These are phyloP conservation scores for Luffia ferchaultella DNA, from an alignment of 2,888 invertebrate genomes.

Conservation along the genomic window DNA sequence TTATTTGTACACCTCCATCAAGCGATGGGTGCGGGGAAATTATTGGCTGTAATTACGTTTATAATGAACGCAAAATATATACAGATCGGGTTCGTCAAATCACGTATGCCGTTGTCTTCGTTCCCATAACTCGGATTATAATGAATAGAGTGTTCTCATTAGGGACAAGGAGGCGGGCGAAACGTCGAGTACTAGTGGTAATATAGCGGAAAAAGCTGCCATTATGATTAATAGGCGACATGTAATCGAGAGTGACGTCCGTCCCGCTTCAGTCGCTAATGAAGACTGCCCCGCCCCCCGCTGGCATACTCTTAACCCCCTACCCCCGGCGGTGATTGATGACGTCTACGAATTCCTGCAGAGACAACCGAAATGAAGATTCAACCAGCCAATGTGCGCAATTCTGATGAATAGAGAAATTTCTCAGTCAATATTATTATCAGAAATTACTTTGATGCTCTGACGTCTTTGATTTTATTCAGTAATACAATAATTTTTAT, in stretches of 20 bases:
- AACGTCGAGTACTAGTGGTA: neutral
- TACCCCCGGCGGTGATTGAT: neutral
- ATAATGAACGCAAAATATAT: neutral
- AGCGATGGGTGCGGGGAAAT: too few species aligned
- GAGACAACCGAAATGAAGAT: neutral
- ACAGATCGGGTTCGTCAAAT: neutral
- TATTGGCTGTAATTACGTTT: too few species aligned
- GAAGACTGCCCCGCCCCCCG: neutral
- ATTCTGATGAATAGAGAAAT: too few species aligned
- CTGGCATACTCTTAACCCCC: neutral
- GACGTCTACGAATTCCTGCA: neutral
- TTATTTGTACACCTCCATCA: too few species aligned
- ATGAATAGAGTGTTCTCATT: neutral
- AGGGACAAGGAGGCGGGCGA: neutral
- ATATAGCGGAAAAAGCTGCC: neutral
- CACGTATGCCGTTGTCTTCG: neutral
- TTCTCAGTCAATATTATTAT: too few species aligned
- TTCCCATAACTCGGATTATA: neutral
- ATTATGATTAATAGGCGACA: neutral
- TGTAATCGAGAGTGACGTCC: neutral
- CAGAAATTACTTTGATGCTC: too few species aligned
- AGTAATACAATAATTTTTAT: too few species aligned
- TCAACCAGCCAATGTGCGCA: neutral
- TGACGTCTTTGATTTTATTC: too few species aligned
- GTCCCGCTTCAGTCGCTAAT: neutral